Evolutionary conservation across 2,797 vertebrate species (phyloP).

Genomic region (Sebastes melanostomus): DNA sequence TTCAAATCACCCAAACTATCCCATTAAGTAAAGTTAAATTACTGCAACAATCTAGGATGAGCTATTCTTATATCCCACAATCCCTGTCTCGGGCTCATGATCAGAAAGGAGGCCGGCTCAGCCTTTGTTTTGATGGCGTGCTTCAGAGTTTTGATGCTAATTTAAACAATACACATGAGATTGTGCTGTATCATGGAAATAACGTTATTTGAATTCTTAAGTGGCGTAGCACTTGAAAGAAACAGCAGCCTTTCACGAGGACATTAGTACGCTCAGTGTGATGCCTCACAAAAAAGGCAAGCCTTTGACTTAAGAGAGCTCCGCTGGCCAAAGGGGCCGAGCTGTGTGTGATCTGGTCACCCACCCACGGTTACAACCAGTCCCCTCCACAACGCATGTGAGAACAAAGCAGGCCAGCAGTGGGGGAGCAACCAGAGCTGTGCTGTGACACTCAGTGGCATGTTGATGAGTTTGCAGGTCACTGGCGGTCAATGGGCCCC

Average conservation of each 20-base stretch:
- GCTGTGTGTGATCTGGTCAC: constrained; percentile 75
- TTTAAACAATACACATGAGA: constrained; percentile 4
- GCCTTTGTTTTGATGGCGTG: neutral
- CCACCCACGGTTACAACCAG: constrained; percentile 71
- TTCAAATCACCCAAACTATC: too few species aligned
- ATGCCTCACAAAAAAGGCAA: constrained; percentile 44
- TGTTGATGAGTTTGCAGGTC: constrained; percentile 86
- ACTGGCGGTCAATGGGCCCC: constrained; percentile 80
- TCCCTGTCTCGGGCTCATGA: neutral
- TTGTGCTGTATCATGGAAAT: constrained; percentile 15
- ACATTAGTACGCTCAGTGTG: constrained; percentile 34
- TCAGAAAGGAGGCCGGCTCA: neutral
- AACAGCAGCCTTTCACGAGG: constrained; percentile 26
- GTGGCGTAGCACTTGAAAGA: constrained; percentile 16
- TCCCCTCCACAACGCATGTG: constrained; percentile 63
- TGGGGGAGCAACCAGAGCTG: constrained; percentile 71
- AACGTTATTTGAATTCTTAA: constrained; percentile 29
- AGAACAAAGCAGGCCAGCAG: constrained; percentile 71
- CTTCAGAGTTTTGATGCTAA: constrained; percentile 4
- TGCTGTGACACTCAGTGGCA: constrained; percentile 81
- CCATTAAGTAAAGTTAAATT: neutral
- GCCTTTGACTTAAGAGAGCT: constrained; percentile 48
- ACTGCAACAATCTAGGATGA: neutral
- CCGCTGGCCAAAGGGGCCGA: constrained; percentile 46
- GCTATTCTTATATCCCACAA: neutral